phyloP scores from a whole-genome alignment of 2,888 invertebrate species.

The Enchytraeus crypticus region DNA sequence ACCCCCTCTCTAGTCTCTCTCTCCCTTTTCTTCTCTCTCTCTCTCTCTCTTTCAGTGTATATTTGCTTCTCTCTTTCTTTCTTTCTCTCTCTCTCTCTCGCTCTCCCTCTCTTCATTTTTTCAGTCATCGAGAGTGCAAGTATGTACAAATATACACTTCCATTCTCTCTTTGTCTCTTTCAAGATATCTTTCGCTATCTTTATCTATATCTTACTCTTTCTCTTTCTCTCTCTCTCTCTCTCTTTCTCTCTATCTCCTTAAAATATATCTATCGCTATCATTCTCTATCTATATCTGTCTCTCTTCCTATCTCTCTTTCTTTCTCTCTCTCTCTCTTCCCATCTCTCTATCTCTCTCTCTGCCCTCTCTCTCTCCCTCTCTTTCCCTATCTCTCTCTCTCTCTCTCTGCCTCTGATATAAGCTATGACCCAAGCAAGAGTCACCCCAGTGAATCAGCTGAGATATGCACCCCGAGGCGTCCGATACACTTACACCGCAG shows the following conservation, averaged over 20 bases:
- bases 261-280: background rate
- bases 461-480: too few species aligned
- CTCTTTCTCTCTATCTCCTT: background rate
- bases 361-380: too few species aligned
- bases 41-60: conserved; percentile 1
- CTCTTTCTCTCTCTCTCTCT: background rate
- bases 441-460: too few species aligned
- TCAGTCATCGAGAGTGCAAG: background rate
- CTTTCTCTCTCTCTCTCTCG: conserved; percentile 1
- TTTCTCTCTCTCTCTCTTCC: background rate
- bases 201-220: background rate
- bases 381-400: too few species aligned
- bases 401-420: background rate
- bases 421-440: too few species aligned
- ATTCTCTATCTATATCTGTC: too few species aligned
- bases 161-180: background rate
- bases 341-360: too few species aligned
- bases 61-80: background rate
- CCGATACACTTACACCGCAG: too few species aligned
- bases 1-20: too few species aligned
- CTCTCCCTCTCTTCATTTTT: background rate
- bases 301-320: background rate
- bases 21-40: conserved; percentile 2
- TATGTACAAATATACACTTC: background rate
- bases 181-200: background rate